phyloP scores from a whole-genome alignment of 1,140 invertebrate genomes.

The Harpegnathos saltator region DNA sequence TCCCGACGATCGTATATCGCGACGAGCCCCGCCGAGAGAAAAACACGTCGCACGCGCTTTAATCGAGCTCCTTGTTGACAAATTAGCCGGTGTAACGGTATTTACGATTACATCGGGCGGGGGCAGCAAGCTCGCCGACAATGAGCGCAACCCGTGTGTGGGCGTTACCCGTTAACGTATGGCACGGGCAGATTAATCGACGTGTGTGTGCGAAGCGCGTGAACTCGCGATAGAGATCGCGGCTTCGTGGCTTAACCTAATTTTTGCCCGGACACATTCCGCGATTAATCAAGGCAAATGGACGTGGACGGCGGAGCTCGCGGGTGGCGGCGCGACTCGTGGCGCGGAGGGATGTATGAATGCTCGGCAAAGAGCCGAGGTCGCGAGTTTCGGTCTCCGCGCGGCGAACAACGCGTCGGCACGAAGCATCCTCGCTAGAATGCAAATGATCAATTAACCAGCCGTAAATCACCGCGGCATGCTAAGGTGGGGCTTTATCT shows the following conservation, averaged over 20 bases:
- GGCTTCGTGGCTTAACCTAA: slow-evolving; percentile 42
- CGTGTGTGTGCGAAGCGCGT: slow-evolving; percentile 13
- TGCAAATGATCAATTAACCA: slow-evolving; percentile 85
- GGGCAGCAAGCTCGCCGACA: no score
- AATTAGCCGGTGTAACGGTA: no score
- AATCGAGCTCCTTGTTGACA: no score
- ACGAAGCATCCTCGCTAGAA: slow-evolving; percentile 70
- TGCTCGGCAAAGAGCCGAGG: slow-evolving; percentile 51
- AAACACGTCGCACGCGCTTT: no score
- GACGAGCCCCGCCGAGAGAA: no score
- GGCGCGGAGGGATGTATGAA: slow-evolving; percentile 45
- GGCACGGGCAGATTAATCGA: slow-evolving; percentile 4
- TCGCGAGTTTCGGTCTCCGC: slow-evolving; percentile 53
- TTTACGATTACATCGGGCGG: no score
- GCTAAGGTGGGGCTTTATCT: slow-evolving; percentile 70
- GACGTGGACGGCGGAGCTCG: slow-evolving; percentile 9
- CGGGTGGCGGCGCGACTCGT: slow-evolving; percentile 10
- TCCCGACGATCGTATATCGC: no score
- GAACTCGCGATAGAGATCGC: slow-evolving; percentile 13
- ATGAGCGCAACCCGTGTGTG: no score
- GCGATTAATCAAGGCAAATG: slow-evolving; percentile 63
- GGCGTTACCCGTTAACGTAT: not conserved
- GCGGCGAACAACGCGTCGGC: slow-evolving; percentile 23
- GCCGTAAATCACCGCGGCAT: slow-evolving; percentile 80
- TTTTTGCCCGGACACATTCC: slow-evolving; percentile 63